These are phyloP conservation scores for Formicarius rufipectus DNA, from an alignment of 2,113 vertebrate genomes.

Conservation along the genomic window DNA sequence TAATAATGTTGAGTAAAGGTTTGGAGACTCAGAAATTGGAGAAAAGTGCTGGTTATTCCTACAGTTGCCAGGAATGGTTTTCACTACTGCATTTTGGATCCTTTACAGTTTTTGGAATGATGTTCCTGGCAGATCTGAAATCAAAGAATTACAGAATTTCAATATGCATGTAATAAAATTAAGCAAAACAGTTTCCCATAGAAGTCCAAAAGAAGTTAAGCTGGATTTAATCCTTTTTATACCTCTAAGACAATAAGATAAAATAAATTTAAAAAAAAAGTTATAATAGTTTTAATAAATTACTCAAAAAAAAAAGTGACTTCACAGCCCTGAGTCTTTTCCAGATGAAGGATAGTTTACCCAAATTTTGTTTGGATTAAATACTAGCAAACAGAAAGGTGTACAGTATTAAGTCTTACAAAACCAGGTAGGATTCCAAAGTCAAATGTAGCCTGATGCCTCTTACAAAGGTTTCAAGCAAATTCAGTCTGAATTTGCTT, in stretches of 20 bases:
- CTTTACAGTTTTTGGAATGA: constrained; percentile 17
- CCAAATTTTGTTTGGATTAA: constrained; percentile 6
- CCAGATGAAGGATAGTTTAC: background rate
- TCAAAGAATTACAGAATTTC: constrained; percentile 40
- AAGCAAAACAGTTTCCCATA: constrained; percentile 18
- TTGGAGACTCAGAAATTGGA: background rate
- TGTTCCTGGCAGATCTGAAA: constrained; percentile 24
- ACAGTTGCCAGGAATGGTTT: background rate
- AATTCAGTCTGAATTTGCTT: background rate
- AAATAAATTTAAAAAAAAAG: background rate
- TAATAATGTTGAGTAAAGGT: background rate
- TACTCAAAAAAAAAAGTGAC: background rate
- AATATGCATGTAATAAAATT: constrained; percentile 8
- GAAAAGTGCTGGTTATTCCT: background rate
- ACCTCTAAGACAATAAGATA: background rate
- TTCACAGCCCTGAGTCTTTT: background rate
- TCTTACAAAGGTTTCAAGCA: background rate
- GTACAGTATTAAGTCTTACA: background rate
- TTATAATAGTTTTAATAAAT: background rate
- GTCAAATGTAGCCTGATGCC: background rate
- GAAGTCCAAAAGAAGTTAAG: background rate
- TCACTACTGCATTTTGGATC: background rate
- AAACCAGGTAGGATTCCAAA: constrained; percentile 17
- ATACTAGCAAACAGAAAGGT: constrained; percentile 20
- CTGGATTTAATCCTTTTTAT: constrained; percentile 27